phyloP scores from a whole-genome alignment of 2,888 invertebrate genomes.

The Andrena minutula region DNA sequence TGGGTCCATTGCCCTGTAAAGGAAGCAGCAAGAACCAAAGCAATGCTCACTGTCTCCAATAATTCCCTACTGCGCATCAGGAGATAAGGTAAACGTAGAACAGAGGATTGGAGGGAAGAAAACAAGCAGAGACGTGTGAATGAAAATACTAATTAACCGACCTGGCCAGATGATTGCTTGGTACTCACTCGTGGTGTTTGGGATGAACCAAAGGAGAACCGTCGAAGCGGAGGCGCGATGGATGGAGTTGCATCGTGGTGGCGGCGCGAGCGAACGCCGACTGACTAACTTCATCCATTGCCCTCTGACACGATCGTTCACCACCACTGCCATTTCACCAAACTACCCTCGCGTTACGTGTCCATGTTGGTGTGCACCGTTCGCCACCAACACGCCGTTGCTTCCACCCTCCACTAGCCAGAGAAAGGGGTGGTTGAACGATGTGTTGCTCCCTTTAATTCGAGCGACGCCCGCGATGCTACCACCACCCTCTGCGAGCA shows the following conservation, averaged over 20 bases:
- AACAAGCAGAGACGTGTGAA: too few species aligned
- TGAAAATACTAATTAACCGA: background rate
- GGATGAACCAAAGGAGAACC: slow-evolving; percentile 12
- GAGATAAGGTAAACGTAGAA: too few species aligned
- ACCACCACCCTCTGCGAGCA: slow-evolving; percentile 19
- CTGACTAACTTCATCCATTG: slow-evolving; percentile 78
- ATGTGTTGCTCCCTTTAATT: slow-evolving; percentile 61
- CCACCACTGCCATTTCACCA: slow-evolving; percentile 67
- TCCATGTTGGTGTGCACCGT: slow-evolving; percentile 22
- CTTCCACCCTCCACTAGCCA: slow-evolving; percentile 21
- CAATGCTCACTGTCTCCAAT: background rate
- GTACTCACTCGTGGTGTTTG: slow-evolving; percentile 36
- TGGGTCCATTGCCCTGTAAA: too few species aligned
- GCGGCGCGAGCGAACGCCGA: slow-evolving; percentile 80
- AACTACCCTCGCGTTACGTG: slow-evolving; percentile 45
- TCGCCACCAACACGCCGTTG: slow-evolving; percentile 36
- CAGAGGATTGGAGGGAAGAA: too few species aligned
- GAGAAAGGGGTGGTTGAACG: slow-evolving; percentile 57
- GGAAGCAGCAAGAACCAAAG: background rate
- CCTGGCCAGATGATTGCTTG: background rate
- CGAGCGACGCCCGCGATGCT: slow-evolving; percentile 50
- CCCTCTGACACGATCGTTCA: slow-evolving; percentile 74
- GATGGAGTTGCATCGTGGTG: slow-evolving; percentile 57
- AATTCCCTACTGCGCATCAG: too few species aligned
- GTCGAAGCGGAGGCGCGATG: slow-evolving; percentile 30